These are phyloP conservation scores for Phyllotis vaccarum DNA, from an alignment of 2,797 vertebrate genomes.

Conservation along the genomic window DNA sequence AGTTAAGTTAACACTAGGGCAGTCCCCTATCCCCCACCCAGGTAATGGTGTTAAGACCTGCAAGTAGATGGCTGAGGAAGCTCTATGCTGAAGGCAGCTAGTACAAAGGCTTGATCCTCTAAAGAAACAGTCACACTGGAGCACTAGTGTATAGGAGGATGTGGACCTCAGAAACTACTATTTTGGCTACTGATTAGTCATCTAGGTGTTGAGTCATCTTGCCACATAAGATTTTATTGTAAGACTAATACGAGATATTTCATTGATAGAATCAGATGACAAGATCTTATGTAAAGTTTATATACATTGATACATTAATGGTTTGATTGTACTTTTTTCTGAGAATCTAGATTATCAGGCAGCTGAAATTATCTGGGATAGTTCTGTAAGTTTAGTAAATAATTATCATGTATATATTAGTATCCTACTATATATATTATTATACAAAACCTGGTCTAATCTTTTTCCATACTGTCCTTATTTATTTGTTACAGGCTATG, in stretches of 20 bases:
- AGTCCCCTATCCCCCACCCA: too few species aligned
- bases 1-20: not conserved
- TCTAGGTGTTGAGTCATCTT: conserved; percentile 42
- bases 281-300: not conserved
- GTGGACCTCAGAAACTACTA: conserved; percentile 5
- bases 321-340: not conserved
- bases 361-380: conserved; percentile 18
- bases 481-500: not conserved
- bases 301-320: not conserved
- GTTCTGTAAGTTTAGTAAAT: not conserved
- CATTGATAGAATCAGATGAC: not conserved
- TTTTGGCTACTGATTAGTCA: conserved; percentile 21
- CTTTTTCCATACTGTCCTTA: not conserved
- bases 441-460: conserved; percentile 17
- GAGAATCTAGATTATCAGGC: not conserved
- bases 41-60: not conserved
- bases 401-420: not conserved
- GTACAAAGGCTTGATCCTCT: not conserved
- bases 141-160: not conserved
- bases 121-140: not conserved
- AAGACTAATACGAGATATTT: not conserved
- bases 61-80: not conserved
- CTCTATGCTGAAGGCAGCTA: not conserved
- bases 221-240: conserved; percentile 8
- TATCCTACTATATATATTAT: not conserved